Base-by-base conservation (phyloP, 2,888 invertebrate species). In the Syritta pipiens region DNA sequence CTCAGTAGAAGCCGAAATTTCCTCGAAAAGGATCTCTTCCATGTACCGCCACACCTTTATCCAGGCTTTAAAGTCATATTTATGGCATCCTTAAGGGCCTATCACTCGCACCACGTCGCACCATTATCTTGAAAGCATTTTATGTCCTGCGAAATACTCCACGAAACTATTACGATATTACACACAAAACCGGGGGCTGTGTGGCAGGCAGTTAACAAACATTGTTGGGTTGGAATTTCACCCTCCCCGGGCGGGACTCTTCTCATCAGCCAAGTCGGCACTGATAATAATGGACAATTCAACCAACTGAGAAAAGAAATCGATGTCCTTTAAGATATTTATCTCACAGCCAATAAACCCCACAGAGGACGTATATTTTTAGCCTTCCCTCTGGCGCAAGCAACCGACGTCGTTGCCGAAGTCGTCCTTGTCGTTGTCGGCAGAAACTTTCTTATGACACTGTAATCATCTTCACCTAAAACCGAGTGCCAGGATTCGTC, bases 281-380 rank as follows among this genome's bases (percentile, higher is more conserved):
- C 59, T 59, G 59, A 59, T 42, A 68, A 68, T 59, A 68, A 59
- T 68, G 68, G 59, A 68, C 68, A 49, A 68, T 59, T 59, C 59
- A 48, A 59, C 57, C 57, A 42, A 49, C 57, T 59, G 68, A 30
- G 49, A 68, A 59, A 71, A 71, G 60, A 60, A 69, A 71, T 53
- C 53, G 69, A 62, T 62, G 53, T 60, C 69, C 22, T 69, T n/a
- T 59, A 57, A 59, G 69, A 69, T 69, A 49, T 42, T 49, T 69
- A 69, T 69, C 69, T 60, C 42, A 32, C 35, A 51, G 51, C 49
- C 51, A 51, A 69, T 51, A 30, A 55, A 55, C 20, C 26, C 7
- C 30, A 12, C 10, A 42, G 14, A 30, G 10, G 19, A 26, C 19
- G 44, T 24, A n/a, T n/a, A 40, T n/a, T 40, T 30, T 32, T 22